phyloP scores from a whole-genome alignment of 2,888 invertebrate genomes.

The Pandemis cinnamomeana region DNA sequence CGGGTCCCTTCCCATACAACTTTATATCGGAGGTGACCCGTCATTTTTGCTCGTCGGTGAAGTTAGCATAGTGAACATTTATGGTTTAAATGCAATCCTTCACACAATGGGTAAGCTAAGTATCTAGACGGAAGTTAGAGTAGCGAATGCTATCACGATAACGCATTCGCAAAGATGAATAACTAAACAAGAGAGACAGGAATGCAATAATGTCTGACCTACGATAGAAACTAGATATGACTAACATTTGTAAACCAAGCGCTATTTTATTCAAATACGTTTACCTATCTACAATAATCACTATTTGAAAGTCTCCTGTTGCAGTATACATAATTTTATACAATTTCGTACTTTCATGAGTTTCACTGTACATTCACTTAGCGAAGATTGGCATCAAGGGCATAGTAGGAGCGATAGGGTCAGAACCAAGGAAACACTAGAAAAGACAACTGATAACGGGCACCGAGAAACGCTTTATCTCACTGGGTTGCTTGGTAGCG shows the following conservation, averaged over 20 bases:
- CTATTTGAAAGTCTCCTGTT: slow-evolving; percentile 40
- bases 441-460: slow-evolving; percentile 36
- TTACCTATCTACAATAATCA: slow-evolving; percentile 33
- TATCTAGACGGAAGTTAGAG: neutral
- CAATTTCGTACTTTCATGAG: slow-evolving; percentile 38
- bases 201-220: slow-evolving; percentile 22
- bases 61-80: too few relatives aligned
- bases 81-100: too few relatives aligned
- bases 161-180: neutral
- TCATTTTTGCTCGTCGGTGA: too few relatives aligned
- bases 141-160: neutral
- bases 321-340: slow-evolving; percentile 40
- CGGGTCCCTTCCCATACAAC: too few relatives aligned
- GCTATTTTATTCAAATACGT: slow-evolving; percentile 38
- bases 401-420: slow-evolving; percentile 37
- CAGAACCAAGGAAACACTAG: slow-evolving; percentile 28
- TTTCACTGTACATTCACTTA: slow-evolving; percentile 34
- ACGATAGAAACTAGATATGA: slow-evolving; percentile 24
- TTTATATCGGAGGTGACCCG: too few relatives aligned
- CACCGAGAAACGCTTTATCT: slow-evolving; percentile 26
- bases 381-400: slow-evolving; percentile 40
- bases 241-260: slow-evolving; percentile 28
- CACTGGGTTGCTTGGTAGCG: neutral
- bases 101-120: neutral
- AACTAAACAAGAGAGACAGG: neutral